Conservation (phyloP, 2,113 vertebrate species). For the Ictidomys tridecemlineatus region DNA sequence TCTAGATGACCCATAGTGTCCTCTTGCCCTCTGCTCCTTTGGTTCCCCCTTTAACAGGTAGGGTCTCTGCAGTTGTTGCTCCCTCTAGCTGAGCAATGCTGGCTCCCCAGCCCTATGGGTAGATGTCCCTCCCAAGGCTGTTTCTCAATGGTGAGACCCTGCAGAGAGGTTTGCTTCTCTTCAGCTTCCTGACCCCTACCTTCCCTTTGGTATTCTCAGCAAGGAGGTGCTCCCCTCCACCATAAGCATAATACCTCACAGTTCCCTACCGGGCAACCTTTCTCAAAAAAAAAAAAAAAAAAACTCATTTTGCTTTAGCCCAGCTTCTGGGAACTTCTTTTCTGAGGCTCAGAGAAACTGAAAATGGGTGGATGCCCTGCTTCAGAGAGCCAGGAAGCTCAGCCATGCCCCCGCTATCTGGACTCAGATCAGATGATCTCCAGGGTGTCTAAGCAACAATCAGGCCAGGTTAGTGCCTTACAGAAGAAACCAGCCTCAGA, state of each 20-base stretch:
- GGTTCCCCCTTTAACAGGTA: neutral
- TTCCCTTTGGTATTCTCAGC: neutral
- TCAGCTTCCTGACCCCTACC: neutral
- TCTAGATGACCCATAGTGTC: slow-evolving; percentile 66
- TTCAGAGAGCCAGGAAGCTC: neutral
- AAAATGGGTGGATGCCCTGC: neutral
- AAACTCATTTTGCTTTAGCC: neutral
- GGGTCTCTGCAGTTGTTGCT: neutral
- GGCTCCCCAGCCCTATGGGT: rapidly evolving
- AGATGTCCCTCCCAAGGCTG: neutral
- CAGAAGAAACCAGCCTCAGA: neutral
- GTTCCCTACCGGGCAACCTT: neutral
- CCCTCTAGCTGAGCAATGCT: neutral
- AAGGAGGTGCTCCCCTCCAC: rapidly evolving
- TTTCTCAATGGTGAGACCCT: neutral
- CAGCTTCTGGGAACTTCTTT: neutral
- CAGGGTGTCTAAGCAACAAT: neutral
- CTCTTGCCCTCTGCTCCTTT: slow-evolving; percentile 63
- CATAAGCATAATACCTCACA: neutral
- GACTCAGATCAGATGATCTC: neutral
- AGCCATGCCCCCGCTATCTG: neutral
- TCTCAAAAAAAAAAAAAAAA: neutral
- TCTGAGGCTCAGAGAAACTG: neutral
- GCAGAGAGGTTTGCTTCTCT: neutral
- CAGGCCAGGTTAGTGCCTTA: neutral